Conservation (phyloP, 2,113 vertebrate genomes). For the Peromyscus maniculatus region DNA sequence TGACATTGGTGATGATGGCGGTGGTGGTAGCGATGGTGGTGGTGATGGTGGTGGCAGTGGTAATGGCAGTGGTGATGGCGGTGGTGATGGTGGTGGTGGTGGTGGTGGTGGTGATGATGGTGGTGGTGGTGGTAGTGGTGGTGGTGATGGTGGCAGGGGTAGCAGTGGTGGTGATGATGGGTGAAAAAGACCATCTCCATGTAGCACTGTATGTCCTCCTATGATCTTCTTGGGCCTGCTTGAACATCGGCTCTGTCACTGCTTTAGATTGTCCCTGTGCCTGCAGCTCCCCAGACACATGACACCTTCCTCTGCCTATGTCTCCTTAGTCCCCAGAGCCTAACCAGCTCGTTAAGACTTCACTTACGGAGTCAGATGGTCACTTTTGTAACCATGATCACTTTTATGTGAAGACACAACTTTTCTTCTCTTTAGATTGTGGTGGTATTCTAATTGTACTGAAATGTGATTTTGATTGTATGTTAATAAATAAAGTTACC, state of each 20-base stretch:
- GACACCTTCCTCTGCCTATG: background rate
- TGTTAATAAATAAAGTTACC: too few relatives aligned
- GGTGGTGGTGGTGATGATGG: rapidly evolving
- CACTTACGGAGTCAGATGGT: background rate
- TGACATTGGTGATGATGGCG: rapidly evolving
- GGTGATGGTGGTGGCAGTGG: rapidly evolving
- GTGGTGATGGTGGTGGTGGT: background rate
- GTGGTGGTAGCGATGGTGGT: background rate
- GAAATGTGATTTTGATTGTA: too few relatives aligned
- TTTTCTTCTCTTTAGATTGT: background rate
- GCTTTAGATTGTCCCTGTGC: background rate
- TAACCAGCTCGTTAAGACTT: background rate
- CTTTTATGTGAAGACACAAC: background rate
- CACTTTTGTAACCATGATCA: background rate
- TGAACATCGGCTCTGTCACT: background rate
- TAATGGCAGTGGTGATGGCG: rapidly evolving
- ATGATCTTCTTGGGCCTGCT: background rate
- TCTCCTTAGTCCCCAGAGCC: background rate
- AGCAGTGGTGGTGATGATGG: background rate
- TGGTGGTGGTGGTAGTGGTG: background rate
- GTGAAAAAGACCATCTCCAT: background rate
- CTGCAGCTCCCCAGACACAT: background rate
- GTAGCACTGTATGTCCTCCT: background rate
- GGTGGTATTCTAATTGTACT: too few relatives aligned
- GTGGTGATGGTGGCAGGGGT: background rate